Base-by-base conservation (phyloP, 1,140 invertebrate species). In the Nomia melanderi region DNA sequence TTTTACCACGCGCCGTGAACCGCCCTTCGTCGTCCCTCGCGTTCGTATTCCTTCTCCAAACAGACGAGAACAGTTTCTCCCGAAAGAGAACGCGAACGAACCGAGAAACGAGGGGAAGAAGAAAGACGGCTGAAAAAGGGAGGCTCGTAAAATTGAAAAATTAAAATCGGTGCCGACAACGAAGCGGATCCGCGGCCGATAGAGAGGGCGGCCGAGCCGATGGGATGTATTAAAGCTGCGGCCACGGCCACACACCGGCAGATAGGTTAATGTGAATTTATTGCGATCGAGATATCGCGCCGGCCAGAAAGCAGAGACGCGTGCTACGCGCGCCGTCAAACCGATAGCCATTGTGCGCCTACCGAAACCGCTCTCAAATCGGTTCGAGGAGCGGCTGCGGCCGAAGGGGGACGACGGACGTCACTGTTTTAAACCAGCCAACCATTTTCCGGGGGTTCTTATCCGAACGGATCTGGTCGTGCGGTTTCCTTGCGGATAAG, bases 211-310 rank as follows among this genome's bases (percentile, higher is more conserved):
- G 63, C 41, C 53, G 27, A 6, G 44, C 53, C 77, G 77, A 82
- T 53, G 77, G 81, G 73, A 81, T 84, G 88, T 87, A 86, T 87
- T 89, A 89, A 88, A 88, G 87, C 87, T 87, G 87, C 82, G 87
- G 86, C 83, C 83, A 85, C 84, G 77, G 81, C 77, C 79, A 84
- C 79, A 84, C 41, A 84, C 57, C 84, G 78, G 85, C 86, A 89
- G 90, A 92, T 92, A 92, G 90, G 90, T 92, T 92, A 92, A 92
- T 92, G 90, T 91, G 90, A 90, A 92, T 92, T 91, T 92, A 92
- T 91, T 91, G 87, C 89, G 85, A 91, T 92, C 90, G 87, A 89
- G 91, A 91, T 87, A 87, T 90, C 88, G 78, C 81, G 47, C 63
- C 81, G 87, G 86, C 83, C 87, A 87, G 89, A 87, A 89, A 90